Conservation (phyloP, 2,797 vertebrate species). For the Danio albolineatus region DNA sequence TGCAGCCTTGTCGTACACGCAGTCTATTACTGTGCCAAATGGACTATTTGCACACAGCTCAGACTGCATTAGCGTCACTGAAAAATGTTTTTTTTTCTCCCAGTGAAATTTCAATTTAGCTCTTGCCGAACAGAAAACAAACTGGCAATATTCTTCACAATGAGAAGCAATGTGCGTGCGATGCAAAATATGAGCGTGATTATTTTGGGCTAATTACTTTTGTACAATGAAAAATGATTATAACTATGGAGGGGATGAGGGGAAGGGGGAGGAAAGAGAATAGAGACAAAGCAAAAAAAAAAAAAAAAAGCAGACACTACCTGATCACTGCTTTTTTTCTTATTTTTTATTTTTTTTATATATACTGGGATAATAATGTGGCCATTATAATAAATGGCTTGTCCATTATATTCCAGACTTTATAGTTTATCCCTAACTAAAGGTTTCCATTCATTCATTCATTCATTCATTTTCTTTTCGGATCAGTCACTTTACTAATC, state of each 20-base stretch:
- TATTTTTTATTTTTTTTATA: slow-evolving; percentile 24
- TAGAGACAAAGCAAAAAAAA: slow-evolving; percentile 14
- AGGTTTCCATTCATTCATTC: no score
- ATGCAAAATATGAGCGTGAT: slow-evolving; percentile 13
- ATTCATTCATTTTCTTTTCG: no score
- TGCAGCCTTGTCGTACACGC: slow-evolving; percentile 29
- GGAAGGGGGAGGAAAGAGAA: neutral
- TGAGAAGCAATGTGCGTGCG: neutral
- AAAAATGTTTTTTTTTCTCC: slow-evolving; percentile 43
- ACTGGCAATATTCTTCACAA: slow-evolving; percentile 36
- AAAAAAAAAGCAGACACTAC: slow-evolving; percentile 16
- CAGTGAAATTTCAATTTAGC: slow-evolving; percentile 49
- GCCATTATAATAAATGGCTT: no score
- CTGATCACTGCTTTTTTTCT: slow-evolving; percentile 38
- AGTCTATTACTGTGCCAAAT: slow-evolving; percentile 43
- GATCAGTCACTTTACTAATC: no score
- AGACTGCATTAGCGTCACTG: slow-evolving; percentile 37
- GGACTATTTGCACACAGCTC: slow-evolving; percentile 44
- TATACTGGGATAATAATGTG: slow-evolving; percentile 23
- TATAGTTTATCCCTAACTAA: no score
- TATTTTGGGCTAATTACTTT: slow-evolving; percentile 45
- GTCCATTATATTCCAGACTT: neutral
- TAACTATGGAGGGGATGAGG: neutral
- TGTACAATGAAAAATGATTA: slow-evolving; percentile 50
- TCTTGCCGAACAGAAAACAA: slow-evolving; percentile 26